Percentiles rank a stretch among this genome's conserved stretches.
These are phyloP conservation scores for Taeniopygia guttata DNA, from an alignment of 2,797 vertebrate genomes.

Conservation along the genomic window DNA sequence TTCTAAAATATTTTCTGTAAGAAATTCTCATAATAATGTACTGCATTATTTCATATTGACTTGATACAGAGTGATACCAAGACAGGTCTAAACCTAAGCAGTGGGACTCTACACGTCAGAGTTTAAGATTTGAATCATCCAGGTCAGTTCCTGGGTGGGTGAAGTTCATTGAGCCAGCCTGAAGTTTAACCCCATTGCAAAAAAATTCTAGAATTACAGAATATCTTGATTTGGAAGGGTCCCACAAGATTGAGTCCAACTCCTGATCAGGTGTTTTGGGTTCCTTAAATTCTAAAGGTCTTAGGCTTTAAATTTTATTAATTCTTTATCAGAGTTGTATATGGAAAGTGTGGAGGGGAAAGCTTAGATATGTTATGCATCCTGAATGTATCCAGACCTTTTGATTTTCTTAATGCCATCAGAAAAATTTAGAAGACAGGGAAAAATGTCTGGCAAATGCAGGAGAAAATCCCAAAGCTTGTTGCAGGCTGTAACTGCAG, in stretches of 20 bases:
- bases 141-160: not conserved
- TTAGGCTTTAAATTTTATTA: not conserved
- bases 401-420: not conserved
- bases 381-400: not conserved
- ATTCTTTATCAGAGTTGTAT: not conserved
- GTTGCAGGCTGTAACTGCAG: not conserved
- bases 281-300: not conserved
- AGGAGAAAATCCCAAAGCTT: not conserved
- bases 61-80: not conserved
- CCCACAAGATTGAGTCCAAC: not conserved
- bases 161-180: not conserved
- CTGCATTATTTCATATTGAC: not conserved
- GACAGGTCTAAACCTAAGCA: not conserved
- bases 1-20: not conserved
- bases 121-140: not conserved
- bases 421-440: not conserved
- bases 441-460: not conserved
- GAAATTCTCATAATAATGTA: not conserved
- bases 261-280: rapidly evolving
- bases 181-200: not conserved
- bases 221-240: not conserved
- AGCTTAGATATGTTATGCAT: not conserved
- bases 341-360: not conserved
- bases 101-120: not conserved
- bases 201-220: not conserved